Conservation (phyloP, 2,888 invertebrate species). For the Lycophotia porphyrea region DNA sequence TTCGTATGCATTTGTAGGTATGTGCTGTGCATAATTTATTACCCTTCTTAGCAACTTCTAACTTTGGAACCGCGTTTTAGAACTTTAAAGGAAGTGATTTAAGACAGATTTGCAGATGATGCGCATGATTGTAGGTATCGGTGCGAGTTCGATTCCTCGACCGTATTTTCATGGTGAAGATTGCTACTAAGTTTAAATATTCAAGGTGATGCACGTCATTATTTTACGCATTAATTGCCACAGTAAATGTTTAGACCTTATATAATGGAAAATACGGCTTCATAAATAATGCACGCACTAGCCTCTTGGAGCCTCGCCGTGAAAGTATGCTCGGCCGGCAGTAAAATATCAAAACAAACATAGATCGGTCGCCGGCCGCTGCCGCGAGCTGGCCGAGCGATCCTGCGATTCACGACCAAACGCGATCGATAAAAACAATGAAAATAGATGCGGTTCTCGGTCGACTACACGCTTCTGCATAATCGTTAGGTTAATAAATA, state of each 20-base stretch:
- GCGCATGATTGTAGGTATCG: slow-evolving; percentile 20
- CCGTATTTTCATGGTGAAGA: slow-evolving; percentile 18
- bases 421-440: slow-evolving; percentile 89
- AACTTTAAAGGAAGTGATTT: slow-evolving; percentile 10
- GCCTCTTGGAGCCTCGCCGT: slow-evolving; percentile 39
- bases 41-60: slow-evolving; percentile 32
- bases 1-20: slow-evolving; percentile 45
- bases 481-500: slow-evolving; percentile 51
- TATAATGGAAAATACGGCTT: slow-evolving; percentile 49
- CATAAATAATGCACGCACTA: slow-evolving; percentile 13
- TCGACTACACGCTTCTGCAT: slow-evolving; percentile 60
- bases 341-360: slow-evolving; percentile 85
- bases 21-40: slow-evolving; percentile 48
- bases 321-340: slow-evolving; percentile 63
- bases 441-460: slow-evolving; percentile 80
- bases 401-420: slow-evolving; percentile 78
- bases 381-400: slow-evolving; percentile 69
- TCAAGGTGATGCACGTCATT: slow-evolving; percentile 70
- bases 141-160: neutral
- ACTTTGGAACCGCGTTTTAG: slow-evolving; percentile 15
- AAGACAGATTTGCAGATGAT: slow-evolving; percentile 22
- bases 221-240: slow-evolving; percentile 65
- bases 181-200: slow-evolving; percentile 37
- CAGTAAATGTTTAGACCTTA: slow-evolving; percentile 37
- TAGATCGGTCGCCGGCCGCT: slow-evolving; percentile 76